These are phyloP conservation scores for Laspeyria flexula DNA, from an alignment of 2,888 invertebrate genomes.

Conservation along the genomic window DNA sequence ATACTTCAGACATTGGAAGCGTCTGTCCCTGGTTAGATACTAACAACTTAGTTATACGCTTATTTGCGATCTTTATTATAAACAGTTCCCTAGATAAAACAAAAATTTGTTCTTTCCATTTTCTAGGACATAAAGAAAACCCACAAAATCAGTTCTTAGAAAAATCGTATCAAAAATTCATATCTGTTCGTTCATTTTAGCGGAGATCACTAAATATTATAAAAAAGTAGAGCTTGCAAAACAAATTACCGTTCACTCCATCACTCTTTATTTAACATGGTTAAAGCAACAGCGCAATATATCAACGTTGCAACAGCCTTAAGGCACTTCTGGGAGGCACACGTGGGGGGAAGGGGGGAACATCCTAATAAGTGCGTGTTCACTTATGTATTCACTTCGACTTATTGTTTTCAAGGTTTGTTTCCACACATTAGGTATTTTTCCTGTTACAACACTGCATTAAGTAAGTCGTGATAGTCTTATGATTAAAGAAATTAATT, in stretches of 20 bases:
- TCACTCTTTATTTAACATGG: slow-evolving; percentile 37
- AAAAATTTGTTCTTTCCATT: too few relatives aligned
- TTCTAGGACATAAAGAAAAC: too few relatives aligned
- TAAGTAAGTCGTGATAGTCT: background rate
- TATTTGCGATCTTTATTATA: too few relatives aligned
- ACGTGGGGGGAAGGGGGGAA: slow-evolving; percentile 1
- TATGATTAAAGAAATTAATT: too few relatives aligned
- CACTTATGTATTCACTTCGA: slow-evolving; percentile 15
- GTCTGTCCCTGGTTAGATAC: too few relatives aligned
- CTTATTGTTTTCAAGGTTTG: background rate
- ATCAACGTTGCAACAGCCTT: slow-evolving; percentile 28
- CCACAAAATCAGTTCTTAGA: too few relatives aligned
- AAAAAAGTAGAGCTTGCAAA: slow-evolving; percentile 23
- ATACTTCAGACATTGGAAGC: too few relatives aligned
- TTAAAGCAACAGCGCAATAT: slow-evolving; percentile 33
- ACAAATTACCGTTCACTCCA: slow-evolving; percentile 41
- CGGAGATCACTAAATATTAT: slow-evolving; percentile 31
- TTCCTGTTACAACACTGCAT: background rate
- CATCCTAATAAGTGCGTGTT: slow-evolving; percentile 17
- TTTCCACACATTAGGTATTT: too few relatives aligned
- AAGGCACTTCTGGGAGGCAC: slow-evolving; percentile 21
- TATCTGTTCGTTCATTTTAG: slow-evolving; percentile 26
- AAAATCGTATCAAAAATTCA: slow-evolving; percentile 21
- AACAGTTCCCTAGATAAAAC: too few relatives aligned
- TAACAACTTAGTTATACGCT: too few relatives aligned